Conservation (phyloP, 2,888 invertebrate genomes). For the Phyllotreta striolata region DNA sequence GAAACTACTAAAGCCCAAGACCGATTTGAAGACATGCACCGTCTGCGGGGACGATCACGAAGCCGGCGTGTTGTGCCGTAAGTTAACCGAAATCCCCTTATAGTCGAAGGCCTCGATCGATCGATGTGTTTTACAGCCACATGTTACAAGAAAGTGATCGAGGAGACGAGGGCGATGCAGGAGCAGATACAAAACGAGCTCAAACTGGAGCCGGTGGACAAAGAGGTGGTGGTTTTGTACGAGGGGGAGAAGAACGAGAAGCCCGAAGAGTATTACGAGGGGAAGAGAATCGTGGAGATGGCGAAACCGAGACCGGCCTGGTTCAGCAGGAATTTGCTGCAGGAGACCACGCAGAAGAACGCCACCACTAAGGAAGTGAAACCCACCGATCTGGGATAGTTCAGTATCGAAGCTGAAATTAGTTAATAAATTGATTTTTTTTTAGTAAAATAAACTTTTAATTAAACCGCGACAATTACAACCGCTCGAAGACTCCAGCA, state of each 20-base stretch:
- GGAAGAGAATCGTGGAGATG: constrained; percentile 88
- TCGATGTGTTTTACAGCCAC: constrained; percentile 67
- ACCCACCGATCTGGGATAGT: constrained; percentile 73
- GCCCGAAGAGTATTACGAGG: constrained; percentile 69
- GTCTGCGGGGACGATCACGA: constrained; percentile 88
- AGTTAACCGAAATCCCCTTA: constrained; percentile 49
- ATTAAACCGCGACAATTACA: constrained; percentile 18
- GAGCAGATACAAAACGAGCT: constrained; percentile 75
- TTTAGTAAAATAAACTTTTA: constrained; percentile 3
- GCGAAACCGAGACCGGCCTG: constrained; percentile 84
- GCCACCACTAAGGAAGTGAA: constrained; percentile 77
- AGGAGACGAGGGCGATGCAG: constrained; percentile 84
- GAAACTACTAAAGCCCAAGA: constrained; percentile 77
- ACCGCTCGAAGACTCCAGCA: constrained; percentile 15
- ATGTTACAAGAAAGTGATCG: constrained; percentile 83
- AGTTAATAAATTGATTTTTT: background rate
- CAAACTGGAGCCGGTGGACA: constrained; percentile 76
- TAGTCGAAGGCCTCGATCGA: background rate
- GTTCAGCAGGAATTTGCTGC: constrained; percentile 86
- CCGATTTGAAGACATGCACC: constrained; percentile 76
- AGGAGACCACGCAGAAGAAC: constrained; percentile 77
- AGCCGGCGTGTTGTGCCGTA: constrained; percentile 82
- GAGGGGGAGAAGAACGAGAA: constrained; percentile 78
- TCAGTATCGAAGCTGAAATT: background rate
- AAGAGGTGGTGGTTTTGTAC: constrained; percentile 87